phyloP scores from a whole-genome alignment of 1,140 invertebrate species.

The Drosophila triauraria region DNA sequence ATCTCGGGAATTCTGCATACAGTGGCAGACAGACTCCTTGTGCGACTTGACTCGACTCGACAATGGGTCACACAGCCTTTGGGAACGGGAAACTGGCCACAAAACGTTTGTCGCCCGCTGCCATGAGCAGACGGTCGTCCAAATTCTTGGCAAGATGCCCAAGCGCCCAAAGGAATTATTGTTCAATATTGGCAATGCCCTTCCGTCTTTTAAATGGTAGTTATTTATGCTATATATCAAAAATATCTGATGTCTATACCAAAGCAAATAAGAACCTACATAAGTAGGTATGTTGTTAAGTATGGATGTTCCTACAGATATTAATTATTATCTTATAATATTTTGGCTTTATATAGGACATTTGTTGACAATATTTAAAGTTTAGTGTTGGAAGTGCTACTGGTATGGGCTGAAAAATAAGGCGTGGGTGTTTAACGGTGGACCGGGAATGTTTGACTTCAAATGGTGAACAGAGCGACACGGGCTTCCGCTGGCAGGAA shows the following conservation, averaged over 20 bases:
- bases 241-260: conserved; percentile 51
- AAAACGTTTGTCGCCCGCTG: conserved; percentile 77
- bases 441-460: conserved; percentile 60
- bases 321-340: neutral
- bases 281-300: conserved; percentile 34
- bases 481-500: conserved; percentile 85
- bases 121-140: conserved; percentile 32
- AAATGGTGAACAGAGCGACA: conserved; percentile 85
- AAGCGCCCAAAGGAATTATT: conserved; percentile 72
- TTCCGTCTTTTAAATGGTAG: conserved; percentile 55
- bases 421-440: conserved; percentile 1
- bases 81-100: conserved; percentile 73
- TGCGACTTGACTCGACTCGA: conserved; percentile 66
- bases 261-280: conserved; percentile 28
- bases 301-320: neutral
- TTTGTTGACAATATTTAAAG: conserved; percentile 56
- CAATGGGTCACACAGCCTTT: conserved; percentile 69
- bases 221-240: conserved; percentile 74
- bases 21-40: conserved; percentile 9
- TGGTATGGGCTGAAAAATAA: neutral
- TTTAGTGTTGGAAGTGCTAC: conserved; percentile 6
- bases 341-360: conserved; percentile 16
- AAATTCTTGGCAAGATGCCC: conserved; percentile 77
- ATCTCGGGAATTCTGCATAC: conserved; percentile 16
- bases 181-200: conserved; percentile 77